Base-by-base conservation (phyloP, 2,113 vertebrate genomes). In the Falco punctatus region DNA sequence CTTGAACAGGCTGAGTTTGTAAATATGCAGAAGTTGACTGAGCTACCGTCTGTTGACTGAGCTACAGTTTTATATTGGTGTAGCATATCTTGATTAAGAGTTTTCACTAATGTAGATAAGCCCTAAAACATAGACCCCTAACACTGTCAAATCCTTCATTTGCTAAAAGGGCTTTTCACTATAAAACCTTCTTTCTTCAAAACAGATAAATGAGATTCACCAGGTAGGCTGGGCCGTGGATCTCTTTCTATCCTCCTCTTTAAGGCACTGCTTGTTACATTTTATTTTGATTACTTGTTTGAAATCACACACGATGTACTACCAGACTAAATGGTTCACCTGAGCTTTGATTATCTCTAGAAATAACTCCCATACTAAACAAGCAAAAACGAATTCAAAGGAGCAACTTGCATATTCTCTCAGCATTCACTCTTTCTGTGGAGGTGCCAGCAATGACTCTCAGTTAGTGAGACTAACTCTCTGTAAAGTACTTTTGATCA, bases 401-500 rank as follows among this genome's bases (percentile, higher is more conserved):
- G 22, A 67, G 15, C 66, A 92, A 73, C 61, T 92, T 70, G 42
- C 57, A 44, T 70, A 16, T 81, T 91, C 73, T 88, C 65, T 62
- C 51, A 83, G 32, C 58, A 20, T 89, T 90, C 67, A 71, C 3
- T 35, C 40, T 93, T 95, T 92, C 94, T 67, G 70, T 92, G 88
- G 61, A 92, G 64, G 54, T 58, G 23, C 51, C 57, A 66, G 58
- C 54, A 96, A 87, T 55, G 58, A 71, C 32, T 86, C 81, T 92
- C 86, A 80, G 78, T 90, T 85, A 92, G 51, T 95, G 70, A 96
- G 26, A 82, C 48, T 81, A 95, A 94, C 55, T 87, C 67, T 54
- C 61, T 67, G 78, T 78, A 88, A 96, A 95, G 78, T 69, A 84
- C 58, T 71, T 79, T 74, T 81, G 89, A 86, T 95, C 92, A 88